These are phyloP conservation scores for Arothron firmamentum DNA, from an alignment of 2,113 vertebrate species.

Conservation along the genomic window DNA sequence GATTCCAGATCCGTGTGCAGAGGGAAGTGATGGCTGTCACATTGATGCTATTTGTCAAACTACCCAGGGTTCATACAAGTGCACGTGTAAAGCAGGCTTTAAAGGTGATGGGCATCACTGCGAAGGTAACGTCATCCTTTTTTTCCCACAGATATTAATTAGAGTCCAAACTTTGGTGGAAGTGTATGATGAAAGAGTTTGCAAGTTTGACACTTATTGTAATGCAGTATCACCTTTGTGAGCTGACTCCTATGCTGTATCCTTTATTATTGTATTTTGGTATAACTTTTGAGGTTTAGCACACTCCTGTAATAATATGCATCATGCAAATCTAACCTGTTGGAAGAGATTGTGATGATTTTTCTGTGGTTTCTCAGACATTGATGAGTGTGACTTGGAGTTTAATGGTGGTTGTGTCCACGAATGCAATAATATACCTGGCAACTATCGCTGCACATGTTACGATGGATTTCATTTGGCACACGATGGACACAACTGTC, in stretches of 20 bases:
- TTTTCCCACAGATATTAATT: neutral
- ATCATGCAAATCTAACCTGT: too few relatives aligned
- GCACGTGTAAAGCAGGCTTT: constrained; percentile 89
- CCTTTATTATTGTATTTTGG: too few relatives aligned
- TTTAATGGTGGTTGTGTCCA: constrained; percentile 96
- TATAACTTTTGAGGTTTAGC: too few relatives aligned
- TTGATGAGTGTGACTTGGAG: constrained; percentile 92
- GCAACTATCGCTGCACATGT: constrained; percentile 96
- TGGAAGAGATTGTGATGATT: constrained; percentile 33
- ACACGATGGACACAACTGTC: constrained; percentile 94
- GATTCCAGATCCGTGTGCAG: constrained; percentile 76
- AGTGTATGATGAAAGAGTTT: neutral
- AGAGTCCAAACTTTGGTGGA: neutral
- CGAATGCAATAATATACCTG: constrained; percentile 94
- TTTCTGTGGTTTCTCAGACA: constrained; percentile 72
- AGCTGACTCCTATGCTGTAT: too few relatives aligned
- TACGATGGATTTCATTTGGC: constrained; percentile 95
- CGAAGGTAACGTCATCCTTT: constrained; percentile 53
- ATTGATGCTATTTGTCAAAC: constrained; percentile 92
- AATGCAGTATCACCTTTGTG: neutral
- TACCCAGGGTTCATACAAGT: constrained; percentile 88
- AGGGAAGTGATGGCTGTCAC: constrained; percentile 90
- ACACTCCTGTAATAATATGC: too few relatives aligned
- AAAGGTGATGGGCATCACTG: constrained; percentile 87
- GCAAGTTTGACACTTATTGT: neutral